Percentiles rank a stretch among this genome's conserved stretches.
These are phyloP conservation scores for Thelaira solivaga DNA, from an alignment of 2,888 invertebrate species.

Conservation along the genomic window DNA sequence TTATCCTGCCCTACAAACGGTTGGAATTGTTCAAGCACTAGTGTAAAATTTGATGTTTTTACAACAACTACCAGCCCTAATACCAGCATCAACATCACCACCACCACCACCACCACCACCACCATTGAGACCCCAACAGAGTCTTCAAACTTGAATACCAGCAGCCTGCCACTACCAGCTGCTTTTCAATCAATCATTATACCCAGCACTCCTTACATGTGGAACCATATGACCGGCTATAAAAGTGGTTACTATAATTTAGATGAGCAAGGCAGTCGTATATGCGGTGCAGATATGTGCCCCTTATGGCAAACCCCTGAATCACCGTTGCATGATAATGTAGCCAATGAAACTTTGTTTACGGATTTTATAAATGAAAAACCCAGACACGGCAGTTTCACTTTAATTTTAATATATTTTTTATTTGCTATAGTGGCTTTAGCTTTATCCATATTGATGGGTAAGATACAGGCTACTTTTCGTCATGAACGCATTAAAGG, in stretches of 20 bases:
- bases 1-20: constrained; percentile 75
- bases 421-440: constrained; percentile 77
- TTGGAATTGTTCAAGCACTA: constrained; percentile 69
- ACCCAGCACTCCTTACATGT: constrained; percentile 63
- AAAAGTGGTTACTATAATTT: constrained; percentile 79
- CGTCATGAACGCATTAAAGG: constrained; percentile 79
- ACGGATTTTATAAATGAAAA: constrained; percentile 71
- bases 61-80: constrained; percentile 2
- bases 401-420: constrained; percentile 74
- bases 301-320: constrained; percentile 74
- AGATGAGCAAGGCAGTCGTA: constrained; percentile 79
- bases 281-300: constrained; percentile 81
- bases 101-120: too few relatives aligned
- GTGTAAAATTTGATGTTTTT: not conserved
- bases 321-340: constrained; percentile 30
- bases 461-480: constrained; percentile 75
- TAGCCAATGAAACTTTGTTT: constrained; percentile 67
- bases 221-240: constrained; percentile 63
- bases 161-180: constrained; percentile 19
- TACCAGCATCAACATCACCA: too few relatives aligned
- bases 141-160: constrained; percentile 15
- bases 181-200: constrained; percentile 48
- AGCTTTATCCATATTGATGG: constrained; percentile 77
- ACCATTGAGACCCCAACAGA: constrained; percentile 38
- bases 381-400: constrained; percentile 69